Conservation (phyloP, 2,113 vertebrate genomes). For the Callithrix jacchus region DNA sequence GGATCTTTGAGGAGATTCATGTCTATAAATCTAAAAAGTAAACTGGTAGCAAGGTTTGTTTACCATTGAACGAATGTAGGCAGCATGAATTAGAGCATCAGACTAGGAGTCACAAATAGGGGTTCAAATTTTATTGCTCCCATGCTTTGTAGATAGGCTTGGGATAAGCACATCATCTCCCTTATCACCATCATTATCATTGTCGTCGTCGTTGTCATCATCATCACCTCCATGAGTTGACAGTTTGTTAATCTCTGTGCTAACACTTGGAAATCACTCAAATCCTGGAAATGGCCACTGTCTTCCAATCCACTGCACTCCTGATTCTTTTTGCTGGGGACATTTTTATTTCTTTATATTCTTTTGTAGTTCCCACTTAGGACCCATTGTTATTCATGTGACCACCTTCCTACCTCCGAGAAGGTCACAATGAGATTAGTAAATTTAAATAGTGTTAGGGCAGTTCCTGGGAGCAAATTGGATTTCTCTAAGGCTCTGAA, state of each 20-base stretch:
- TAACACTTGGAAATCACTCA: not conserved
- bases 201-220: not conserved
- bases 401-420: not conserved
- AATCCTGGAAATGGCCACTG: not conserved
- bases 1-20: not conserved
- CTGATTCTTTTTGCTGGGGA: not conserved
- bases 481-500: not conserved
- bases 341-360: slow-evolving; percentile 25
- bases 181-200: not conserved
- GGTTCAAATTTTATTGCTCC: not conserved
- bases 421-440: not conserved
- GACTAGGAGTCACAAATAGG: not conserved
- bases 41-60: not conserved
- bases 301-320: not conserved
- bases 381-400: not conserved
- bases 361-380: not conserved
- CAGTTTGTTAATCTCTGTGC: not conserved
- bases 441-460: not conserved
- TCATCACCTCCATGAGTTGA: not conserved
- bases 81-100: not conserved
- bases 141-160: not conserved
- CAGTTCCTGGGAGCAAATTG: not conserved
- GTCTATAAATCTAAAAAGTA: not conserved
- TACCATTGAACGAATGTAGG: not conserved
- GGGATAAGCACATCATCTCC: not conserved